These are phyloP conservation scores for Regulus satrapa DNA, from an alignment of 2,113 vertebrate genomes.

Conservation along the genomic window DNA sequence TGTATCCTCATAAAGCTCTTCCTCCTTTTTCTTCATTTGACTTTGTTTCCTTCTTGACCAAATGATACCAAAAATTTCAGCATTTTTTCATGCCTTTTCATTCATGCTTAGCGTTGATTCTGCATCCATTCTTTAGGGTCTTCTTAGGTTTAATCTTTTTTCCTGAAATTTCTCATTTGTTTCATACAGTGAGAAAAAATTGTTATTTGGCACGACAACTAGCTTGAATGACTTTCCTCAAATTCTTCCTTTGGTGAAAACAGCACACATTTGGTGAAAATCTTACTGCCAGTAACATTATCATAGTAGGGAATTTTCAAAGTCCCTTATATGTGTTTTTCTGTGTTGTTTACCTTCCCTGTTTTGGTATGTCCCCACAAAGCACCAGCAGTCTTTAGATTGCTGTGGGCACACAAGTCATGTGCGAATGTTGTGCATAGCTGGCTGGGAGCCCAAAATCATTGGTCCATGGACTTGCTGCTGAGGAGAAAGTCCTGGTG, in stretches of 20 bases:
- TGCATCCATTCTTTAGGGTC: neutral
- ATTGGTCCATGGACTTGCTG: neutral
- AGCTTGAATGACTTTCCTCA: neutral
- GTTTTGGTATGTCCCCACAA: neutral
- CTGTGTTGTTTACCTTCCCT: neutral
- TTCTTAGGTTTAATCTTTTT: neutral
- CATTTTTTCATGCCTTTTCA: neutral
- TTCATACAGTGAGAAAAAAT: neutral
- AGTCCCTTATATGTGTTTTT: neutral
- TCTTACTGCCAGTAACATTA: neutral
- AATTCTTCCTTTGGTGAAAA: neutral
- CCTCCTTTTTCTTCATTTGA: neutral
- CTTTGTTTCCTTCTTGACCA: neutral
- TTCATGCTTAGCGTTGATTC: neutral
- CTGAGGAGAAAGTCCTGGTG: neutral
- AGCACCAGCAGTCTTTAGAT: neutral
- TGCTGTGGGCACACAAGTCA: neutral
- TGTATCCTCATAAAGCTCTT: neutral
- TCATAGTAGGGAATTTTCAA: neutral
- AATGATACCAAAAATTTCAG: neutral
- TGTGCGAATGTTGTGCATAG: neutral
- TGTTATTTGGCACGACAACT: neutral
- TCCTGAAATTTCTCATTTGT: neutral
- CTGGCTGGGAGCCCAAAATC: neutral
- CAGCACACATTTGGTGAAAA: neutral